Evolutionary conservation across 2,888 invertebrate genomes (phyloP).

Genomic region (Leuctra nigra): DNA sequence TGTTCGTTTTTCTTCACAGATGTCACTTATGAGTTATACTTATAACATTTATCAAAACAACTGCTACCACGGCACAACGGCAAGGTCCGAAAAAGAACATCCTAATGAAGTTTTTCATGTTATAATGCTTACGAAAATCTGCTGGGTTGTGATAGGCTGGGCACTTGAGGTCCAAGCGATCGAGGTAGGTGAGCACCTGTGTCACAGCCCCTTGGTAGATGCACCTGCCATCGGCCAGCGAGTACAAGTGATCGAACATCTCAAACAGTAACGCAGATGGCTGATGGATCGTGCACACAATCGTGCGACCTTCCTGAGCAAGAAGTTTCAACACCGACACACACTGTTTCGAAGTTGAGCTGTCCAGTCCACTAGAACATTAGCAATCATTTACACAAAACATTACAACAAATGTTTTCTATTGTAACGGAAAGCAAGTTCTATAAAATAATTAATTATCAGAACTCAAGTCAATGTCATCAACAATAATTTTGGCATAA

Average conservation of each 20-base stretch:
- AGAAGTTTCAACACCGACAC: slow-evolving; percentile 70
- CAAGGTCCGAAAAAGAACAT: too few species aligned
- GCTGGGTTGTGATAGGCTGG: slow-evolving; percentile 88
- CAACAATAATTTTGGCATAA: neutral
- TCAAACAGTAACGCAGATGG: slow-evolving; percentile 89
- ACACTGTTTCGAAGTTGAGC: slow-evolving; percentile 79
- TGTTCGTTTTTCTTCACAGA: too few species aligned
- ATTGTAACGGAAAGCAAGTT: too few species aligned
- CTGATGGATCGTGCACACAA: slow-evolving; percentile 91
- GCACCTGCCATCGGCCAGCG: slow-evolving; percentile 71
- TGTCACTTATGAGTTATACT: too few species aligned
- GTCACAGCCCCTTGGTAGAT: slow-evolving; percentile 73
- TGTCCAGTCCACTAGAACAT: slow-evolving; percentile 76
- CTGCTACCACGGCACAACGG: too few species aligned
- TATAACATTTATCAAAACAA: too few species aligned
- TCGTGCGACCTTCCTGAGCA: slow-evolving; percentile 75
- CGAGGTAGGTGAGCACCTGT: slow-evolving; percentile 69
- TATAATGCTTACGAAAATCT: slow-evolving; percentile 72
- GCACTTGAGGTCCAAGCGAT: slow-evolving; percentile 62
- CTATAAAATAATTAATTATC: neutral
- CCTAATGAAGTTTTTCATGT: too few species aligned
- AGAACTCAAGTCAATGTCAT: too few species aligned
- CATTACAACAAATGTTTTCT: too few species aligned
- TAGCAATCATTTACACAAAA: too few species aligned
- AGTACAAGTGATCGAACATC: slow-evolving; percentile 86